Conservation (phyloP, 2,113 vertebrate species). For the Ochotona curzoniae region DNA sequence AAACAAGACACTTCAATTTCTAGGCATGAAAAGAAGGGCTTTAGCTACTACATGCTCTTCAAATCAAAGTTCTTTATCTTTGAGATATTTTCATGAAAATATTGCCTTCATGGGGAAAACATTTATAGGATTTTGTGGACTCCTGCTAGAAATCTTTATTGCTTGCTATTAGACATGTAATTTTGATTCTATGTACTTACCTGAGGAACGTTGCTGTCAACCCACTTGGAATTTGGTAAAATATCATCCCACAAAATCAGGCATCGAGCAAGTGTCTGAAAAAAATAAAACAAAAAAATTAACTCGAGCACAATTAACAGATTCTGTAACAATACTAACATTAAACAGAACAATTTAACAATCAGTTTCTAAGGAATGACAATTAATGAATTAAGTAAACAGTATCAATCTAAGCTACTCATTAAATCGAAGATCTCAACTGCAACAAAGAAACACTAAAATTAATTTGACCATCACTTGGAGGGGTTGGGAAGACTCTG, state of each 20-base stretch:
- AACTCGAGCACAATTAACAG: constrained; percentile 38
- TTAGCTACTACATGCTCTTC: not conserved
- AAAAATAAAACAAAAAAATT: constrained; percentile 35
- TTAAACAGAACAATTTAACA: constrained; percentile 36
- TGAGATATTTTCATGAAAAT: not conserved
- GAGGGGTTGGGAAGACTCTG: not conserved
- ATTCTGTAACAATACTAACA: not conserved
- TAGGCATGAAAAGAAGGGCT: not conserved
- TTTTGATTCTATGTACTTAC: constrained; percentile 84
- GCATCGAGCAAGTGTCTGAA: constrained; percentile 95
- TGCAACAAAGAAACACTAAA: constrained; percentile 44
- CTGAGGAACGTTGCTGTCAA: constrained; percentile 97
- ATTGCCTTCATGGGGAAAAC: constrained; percentile 25
- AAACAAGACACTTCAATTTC: not conserved
- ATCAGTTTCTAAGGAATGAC: not conserved
- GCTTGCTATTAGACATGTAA: constrained; percentile 8
- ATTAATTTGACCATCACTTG: not conserved
- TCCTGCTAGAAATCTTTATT: constrained; percentile 25
- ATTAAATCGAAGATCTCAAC: constrained; percentile 54
- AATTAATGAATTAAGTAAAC: constrained; percentile 30
- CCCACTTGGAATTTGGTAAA: constrained; percentile 95
- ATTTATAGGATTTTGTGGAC: constrained; percentile 34
- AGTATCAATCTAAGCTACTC: constrained; percentile 15
- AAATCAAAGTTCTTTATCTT: constrained; percentile 27
- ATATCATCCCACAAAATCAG: constrained; percentile 99